Conservation (phyloP, 2,888 invertebrate genomes). For the Meandrusa payeni region DNA sequence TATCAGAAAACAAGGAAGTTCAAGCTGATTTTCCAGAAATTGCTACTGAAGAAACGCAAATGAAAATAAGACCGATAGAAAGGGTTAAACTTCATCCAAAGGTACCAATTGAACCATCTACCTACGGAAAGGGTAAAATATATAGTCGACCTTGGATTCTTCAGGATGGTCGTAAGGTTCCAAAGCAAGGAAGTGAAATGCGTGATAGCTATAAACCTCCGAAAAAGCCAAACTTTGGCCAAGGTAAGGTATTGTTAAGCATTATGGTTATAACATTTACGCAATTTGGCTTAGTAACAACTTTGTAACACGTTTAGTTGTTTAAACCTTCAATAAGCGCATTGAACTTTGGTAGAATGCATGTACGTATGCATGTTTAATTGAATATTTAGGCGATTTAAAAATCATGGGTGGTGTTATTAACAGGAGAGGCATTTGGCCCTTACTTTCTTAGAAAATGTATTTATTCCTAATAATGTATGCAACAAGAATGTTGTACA, state of each 20-base stretch:
- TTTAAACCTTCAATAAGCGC: no score
- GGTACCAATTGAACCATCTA: conserved; percentile 61
- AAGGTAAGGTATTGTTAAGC: conserved; percentile 50
- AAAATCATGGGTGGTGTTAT: no score
- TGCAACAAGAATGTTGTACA: no score
- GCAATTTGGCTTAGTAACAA: no score
- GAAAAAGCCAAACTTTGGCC: conserved; percentile 43
- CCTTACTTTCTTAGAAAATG: no score
- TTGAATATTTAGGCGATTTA: no score
- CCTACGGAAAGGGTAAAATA: conserved; percentile 61
- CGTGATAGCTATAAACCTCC: conserved; percentile 50
- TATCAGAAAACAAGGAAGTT: conserved; percentile 36
- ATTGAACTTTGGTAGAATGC: no score
- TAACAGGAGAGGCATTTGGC: no score
- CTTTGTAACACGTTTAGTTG: no score
- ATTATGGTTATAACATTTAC: no score
- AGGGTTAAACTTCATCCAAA: conserved; percentile 62
- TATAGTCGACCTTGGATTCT: conserved; percentile 70
- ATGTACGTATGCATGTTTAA: no score
- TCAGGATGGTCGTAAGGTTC: conserved; percentile 62
- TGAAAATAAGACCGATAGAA: conserved; percentile 62
- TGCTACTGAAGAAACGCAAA: conserved; percentile 38
- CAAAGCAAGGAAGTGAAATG: conserved; percentile 65
- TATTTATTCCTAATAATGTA: no score
- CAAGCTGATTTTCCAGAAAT: conserved; percentile 64